A percentile compares a stretch with the other conserved stretches of the same genome.
These are phyloP conservation scores for Cotesia congregata DNA, from an alignment of 2,888 invertebrate species.

Conservation along the genomic window DNA sequence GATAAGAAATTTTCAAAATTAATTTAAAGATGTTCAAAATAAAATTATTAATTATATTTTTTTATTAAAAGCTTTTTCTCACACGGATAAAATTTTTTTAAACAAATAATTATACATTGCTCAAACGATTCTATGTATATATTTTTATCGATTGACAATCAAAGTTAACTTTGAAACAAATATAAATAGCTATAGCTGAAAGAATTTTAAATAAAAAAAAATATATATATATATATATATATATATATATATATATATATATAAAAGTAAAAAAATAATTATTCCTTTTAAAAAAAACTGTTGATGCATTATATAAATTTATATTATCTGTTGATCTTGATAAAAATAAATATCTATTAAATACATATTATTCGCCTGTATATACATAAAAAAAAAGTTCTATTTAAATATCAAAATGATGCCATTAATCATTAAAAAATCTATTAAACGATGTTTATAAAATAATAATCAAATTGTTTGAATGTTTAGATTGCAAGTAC, in stretches of 20 bases:
- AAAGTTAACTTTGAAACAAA: not conserved
- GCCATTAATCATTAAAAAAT: not conserved
- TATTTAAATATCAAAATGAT: not conserved
- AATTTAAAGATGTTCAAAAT: too few species aligned
- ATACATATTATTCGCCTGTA: not conserved
- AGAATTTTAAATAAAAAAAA: conserved; percentile 25
- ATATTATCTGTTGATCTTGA: not conserved
- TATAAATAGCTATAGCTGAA: conserved; percentile 4
- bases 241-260: not conserved
- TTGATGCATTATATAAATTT: not conserved
- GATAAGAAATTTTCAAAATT: too few species aligned
- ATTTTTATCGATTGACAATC: conserved; percentile 1
- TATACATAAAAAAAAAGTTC: not conserved
- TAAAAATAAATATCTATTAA: not conserved
- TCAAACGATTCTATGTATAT: not conserved
- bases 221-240: not conserved
- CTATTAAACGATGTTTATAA: not conserved
- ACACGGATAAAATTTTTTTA: not conserved
- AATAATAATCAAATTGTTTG: not conserved
- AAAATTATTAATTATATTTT: too few species aligned
- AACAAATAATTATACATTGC: not conserved
- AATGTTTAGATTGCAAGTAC: not conserved
- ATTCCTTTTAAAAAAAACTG: not conserved
- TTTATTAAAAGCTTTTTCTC: too few species aligned
- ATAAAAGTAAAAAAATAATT: not conserved